phyloP scores from a whole-genome alignment of 2,888 invertebrate genomes.

The Pocota personata region DNA sequence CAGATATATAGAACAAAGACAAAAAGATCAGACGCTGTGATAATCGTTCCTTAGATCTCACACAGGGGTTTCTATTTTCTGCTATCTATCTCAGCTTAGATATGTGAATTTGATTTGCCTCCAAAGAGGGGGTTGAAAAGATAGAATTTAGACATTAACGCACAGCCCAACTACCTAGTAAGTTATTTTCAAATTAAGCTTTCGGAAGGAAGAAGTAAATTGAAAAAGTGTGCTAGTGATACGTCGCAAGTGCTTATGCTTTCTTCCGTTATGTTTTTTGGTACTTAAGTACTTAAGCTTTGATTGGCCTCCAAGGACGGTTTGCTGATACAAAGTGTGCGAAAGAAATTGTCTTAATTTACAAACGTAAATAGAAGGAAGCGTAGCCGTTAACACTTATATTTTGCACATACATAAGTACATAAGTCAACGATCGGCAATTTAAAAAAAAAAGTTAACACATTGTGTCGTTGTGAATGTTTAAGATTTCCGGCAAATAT shows the following conservation, averaged over 20 bases:
- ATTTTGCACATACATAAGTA: neutral
- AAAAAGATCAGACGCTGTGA: constrained; percentile 51
- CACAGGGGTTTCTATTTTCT: constrained; percentile 35
- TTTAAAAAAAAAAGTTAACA: neutral
- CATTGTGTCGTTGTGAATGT: neutral
- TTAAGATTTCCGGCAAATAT: neutral
- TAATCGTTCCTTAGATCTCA: constrained; percentile 42
- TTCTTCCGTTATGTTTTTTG: constrained; percentile 38
- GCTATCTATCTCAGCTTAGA: neutral
- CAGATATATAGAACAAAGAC: constrained; percentile 54
- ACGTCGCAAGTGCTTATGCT: constrained; percentile 11
- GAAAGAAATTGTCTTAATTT: constrained; percentile 8
- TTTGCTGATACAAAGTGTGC: neutral
- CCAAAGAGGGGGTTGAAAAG: constrained; percentile 8
- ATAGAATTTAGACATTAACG: neutral
- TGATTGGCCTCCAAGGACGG: constrained; percentile 46
- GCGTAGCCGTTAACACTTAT: neutral
- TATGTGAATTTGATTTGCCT: constrained; percentile 9
- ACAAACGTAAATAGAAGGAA: neutral
- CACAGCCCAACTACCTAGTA: neutral
- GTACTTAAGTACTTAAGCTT: constrained; percentile 13
- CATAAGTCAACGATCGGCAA: neutral
- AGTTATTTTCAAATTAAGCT: constrained; percentile 31
- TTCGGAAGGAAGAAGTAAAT: constrained; percentile 66
- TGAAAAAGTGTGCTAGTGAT: constrained; percentile 56